Conservation (phyloP, 2,888 invertebrate species). For the Andrena hattorfiana region DNA sequence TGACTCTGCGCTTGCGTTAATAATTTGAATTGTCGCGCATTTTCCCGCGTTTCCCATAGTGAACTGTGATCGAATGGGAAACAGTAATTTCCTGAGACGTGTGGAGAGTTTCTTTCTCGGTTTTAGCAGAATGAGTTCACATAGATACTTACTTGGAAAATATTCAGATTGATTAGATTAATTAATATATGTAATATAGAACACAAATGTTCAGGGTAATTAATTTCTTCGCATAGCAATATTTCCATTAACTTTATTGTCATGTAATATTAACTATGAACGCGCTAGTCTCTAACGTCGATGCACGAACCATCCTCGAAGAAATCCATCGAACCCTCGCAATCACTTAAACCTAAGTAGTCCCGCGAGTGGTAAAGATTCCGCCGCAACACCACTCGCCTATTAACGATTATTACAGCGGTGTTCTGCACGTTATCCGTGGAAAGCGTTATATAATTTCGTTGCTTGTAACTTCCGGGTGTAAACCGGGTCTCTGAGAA, state of each 20-base stretch:
- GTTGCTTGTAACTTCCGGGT: conserved; percentile 35
- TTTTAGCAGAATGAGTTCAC: too few species aligned
- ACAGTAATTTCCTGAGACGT: too few species aligned
- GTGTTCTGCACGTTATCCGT: conserved; percentile 31
- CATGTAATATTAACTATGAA: neutral
- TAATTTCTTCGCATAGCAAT: too few species aligned
- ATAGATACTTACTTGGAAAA: too few species aligned
- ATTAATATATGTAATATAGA: too few species aligned
- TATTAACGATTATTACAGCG: conserved; percentile 43
- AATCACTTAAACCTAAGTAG: conserved; percentile 6
- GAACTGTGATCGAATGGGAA: too few species aligned
- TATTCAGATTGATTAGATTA: too few species aligned
- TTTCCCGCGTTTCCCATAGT: neutral
- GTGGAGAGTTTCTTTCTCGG: neutral
- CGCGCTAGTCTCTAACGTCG: neutral
- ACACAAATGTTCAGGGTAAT: too few species aligned
- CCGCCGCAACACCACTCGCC: conserved; percentile 23
- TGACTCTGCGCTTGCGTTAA: neutral
- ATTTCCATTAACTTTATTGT: neutral
- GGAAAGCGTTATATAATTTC: conserved; percentile 37
- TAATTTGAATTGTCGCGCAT: neutral
- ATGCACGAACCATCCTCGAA: neutral
- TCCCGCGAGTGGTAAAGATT: neutral
- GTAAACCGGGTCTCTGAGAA: conserved; percentile 23
- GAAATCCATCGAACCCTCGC: neutral